Evolutionary conservation across 1,140 invertebrate genomes (phyloP).

Genomic region (Neodiprion fabricii): DNA sequence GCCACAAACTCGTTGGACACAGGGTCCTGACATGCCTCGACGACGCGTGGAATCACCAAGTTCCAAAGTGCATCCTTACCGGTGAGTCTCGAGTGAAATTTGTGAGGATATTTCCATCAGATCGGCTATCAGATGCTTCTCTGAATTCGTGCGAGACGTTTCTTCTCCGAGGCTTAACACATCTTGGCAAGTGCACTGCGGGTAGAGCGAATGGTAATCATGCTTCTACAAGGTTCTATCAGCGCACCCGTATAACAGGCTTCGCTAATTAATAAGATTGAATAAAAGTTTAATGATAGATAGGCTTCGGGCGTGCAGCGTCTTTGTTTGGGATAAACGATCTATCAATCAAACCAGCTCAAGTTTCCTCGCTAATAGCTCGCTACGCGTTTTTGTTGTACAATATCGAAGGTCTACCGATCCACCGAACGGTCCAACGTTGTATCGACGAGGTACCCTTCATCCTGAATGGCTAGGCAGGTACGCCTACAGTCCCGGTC

Average conservation of each 20-base stretch:
- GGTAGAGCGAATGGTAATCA: too few species aligned
- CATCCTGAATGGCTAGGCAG: neutral
- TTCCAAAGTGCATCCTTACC: constrained; percentile 45
- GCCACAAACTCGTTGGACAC: constrained; percentile 47
- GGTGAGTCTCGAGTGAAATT: constrained; percentile 38
- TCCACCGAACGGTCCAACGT: neutral
- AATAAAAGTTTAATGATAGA: neutral
- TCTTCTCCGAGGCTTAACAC: too few species aligned
- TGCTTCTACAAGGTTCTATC: too few species aligned
- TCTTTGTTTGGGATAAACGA: constrained; percentile 2
- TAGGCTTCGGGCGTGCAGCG: neutral
- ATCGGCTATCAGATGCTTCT: too few species aligned
- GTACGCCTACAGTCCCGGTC: neutral
- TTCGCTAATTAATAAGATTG: neutral
- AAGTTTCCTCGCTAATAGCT: neutral
- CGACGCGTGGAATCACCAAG: constrained; percentile 46
- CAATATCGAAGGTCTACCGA: neutral
- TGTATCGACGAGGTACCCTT: neutral
- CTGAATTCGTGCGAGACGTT: too few species aligned
- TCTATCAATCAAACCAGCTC: neutral
- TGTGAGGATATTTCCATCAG: too few species aligned
- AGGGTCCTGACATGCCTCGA: constrained; percentile 49
- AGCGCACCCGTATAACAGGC: too few species aligned
- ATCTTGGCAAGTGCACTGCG: too few species aligned
- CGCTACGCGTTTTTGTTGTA: neutral